Conservation (phyloP, 1,140 invertebrate genomes). For the Littorina saxatilis region DNA sequence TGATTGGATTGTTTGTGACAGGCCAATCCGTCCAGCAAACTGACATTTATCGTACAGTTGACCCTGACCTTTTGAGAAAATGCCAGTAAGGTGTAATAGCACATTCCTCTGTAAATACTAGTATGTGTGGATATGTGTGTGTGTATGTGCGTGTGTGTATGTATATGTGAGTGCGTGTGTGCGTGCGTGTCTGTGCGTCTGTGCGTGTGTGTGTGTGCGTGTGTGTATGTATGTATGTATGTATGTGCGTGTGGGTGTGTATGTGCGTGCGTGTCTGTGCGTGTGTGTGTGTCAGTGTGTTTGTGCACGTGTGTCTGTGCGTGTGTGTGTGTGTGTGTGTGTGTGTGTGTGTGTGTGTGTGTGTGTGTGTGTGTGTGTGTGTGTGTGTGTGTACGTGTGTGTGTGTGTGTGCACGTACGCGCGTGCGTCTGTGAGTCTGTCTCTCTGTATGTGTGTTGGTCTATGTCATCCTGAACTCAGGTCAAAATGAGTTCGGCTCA, state of each 20-base stretch:
- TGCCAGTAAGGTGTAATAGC: too few species aligned
- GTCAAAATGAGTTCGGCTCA: too few species aligned
- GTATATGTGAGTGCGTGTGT: background rate
- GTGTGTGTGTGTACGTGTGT: background rate
- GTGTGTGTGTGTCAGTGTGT: background rate
- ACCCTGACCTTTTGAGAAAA: too few species aligned
- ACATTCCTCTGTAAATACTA: background rate
- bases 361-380: slow-evolving; percentile 1
- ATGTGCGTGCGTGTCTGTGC: background rate
- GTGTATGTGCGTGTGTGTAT: background rate
- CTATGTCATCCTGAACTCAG: too few species aligned
- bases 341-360: slow-evolving; percentile 11
- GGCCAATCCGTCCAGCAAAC: too few species aligned
- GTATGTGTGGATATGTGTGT: background rate
- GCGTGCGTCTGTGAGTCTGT: background rate
- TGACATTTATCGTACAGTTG: too few species aligned
- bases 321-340: background rate
- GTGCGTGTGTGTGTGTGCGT: background rate
- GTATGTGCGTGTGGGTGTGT: background rate
- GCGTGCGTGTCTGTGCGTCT: background rate
- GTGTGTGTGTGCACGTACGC: background rate
- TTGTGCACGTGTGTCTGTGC: background rate
- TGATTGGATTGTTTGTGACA: too few species aligned
- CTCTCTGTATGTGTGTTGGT: background rate
- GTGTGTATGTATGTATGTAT: background rate